Conservation (phyloP, 2,888 invertebrate genomes). For the Emmelina monodactyla region DNA sequence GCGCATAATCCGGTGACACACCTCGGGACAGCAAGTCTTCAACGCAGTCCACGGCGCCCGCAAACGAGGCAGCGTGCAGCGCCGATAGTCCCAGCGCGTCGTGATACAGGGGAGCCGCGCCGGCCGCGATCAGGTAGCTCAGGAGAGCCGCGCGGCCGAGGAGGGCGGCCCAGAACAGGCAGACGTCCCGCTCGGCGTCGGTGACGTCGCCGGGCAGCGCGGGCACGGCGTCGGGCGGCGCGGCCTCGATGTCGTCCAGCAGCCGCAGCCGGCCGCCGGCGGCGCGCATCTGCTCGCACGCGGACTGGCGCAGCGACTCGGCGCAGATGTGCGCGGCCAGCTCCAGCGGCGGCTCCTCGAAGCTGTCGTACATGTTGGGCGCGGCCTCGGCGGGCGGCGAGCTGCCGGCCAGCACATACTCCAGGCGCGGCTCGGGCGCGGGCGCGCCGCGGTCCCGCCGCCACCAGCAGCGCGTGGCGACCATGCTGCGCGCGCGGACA, state of each 20-base stretch:
- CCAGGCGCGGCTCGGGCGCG: slow-evolving; percentile 65
- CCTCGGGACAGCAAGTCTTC: slow-evolving; percentile 73
- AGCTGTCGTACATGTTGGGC: slow-evolving; percentile 82
- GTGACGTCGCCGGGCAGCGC: slow-evolving; percentile 58
- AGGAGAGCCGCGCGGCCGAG: slow-evolving; percentile 73
- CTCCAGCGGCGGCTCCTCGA: slow-evolving; percentile 75
- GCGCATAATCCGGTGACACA: slow-evolving; percentile 72
- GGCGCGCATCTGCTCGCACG: slow-evolving; percentile 77
- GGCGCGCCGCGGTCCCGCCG: slow-evolving; percentile 5
- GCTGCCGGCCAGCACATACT: slow-evolving; percentile 81
- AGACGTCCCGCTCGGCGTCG: slow-evolving; percentile 74
- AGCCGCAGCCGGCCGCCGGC: slow-evolving; percentile 72
- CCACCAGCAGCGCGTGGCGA: not conserved
- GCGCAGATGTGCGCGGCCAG: slow-evolving; percentile 76
- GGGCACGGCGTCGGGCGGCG: slow-evolving; percentile 68
- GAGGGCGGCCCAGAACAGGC: slow-evolving; percentile 78
- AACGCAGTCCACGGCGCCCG: slow-evolving; percentile 77
- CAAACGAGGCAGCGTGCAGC: slow-evolving; percentile 79
- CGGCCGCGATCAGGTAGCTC: slow-evolving; percentile 68
- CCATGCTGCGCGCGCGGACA: no score
- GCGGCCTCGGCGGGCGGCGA: slow-evolving; percentile 84
- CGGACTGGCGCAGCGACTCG: slow-evolving; percentile 76
- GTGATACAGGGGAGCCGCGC: slow-evolving; percentile 74
- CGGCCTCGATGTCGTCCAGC: slow-evolving; percentile 77
- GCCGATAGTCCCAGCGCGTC: slow-evolving; percentile 79